Base-by-base conservation (phyloP, 2,888 invertebrate species). In the Rhodophaea formosa region DNA sequence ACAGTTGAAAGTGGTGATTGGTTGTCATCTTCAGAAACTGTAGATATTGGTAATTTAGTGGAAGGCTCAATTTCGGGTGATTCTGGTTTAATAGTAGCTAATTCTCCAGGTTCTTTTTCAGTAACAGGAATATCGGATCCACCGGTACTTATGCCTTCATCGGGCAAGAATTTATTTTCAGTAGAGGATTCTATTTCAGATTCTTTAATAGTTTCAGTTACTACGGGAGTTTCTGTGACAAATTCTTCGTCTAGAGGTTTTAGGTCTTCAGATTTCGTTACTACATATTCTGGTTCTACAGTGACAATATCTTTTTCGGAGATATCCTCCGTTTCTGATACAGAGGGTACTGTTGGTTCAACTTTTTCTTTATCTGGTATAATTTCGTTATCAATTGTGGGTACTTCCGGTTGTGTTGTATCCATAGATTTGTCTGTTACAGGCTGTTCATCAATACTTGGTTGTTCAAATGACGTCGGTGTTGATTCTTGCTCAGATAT, bases 351-450 rank as follows among this genome's bases (percentile, higher is more conserved):
- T 45, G 32, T 46, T 14, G 43, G 42, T 49, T 49, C 29, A 14
- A 47, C 29, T 14, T n/a, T 7, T n/a, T n/a, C 12, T 30, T 30
- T 14, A 8, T 17, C 12, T 16, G 35, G 59, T 7, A 70, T 64
- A 7, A 61, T 59, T 46, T 56, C 57, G n/a, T 55, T 32, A 54
- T 62, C 51, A 56, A 10, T 8, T 56, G 52, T 32, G 43, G 61
- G 53, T 47, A 16, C 10, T 15, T 54, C 53, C 39, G 61, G 53
- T 30, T 57, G 52, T 58, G 53, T 59, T 43, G 67, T 64, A 43
- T 35, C 16, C n/a, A 14, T 17, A 8, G 17, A 35, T 51, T 16
- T 39, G 7, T 51, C 51, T 16, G 46, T 46, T 7, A 46, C 46
- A 46, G 46, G 12, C 23, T 46, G 23, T 46, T 23, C 46, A 46